Evolutionary conservation across 2,797 vertebrate species (phyloP).

Genomic region (Oreortyx pictus): DNA sequence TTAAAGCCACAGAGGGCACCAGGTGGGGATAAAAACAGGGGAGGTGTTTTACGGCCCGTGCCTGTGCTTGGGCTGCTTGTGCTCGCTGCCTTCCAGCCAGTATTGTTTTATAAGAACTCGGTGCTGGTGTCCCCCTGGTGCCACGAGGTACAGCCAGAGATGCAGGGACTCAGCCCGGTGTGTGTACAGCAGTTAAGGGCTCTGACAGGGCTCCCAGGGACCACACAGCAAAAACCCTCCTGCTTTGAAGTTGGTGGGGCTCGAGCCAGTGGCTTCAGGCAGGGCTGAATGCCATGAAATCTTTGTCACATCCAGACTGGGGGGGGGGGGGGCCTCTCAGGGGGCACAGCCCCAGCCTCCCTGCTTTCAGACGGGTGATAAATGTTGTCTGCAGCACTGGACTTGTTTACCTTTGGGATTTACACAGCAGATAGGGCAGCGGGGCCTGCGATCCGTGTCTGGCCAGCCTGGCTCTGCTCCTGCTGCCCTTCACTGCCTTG

Average conservation of each 20-base stretch:
- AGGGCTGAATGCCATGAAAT: neutral
- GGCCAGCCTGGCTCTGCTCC: neutral
- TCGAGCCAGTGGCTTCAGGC: accelerated
- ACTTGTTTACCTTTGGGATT: conserved; percentile 70
- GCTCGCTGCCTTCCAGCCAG: neutral
- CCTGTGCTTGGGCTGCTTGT: neutral
- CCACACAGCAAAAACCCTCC: neutral
- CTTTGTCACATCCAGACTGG: neutral
- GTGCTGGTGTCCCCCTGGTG: accelerated
- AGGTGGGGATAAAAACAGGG: neutral
- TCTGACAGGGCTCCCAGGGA: neutral
- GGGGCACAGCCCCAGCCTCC: neutral
- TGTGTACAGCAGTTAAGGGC: neutral
- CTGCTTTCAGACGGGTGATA: conserved; percentile 62
- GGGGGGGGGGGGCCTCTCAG: neutral
- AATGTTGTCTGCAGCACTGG: conserved; percentile 59
- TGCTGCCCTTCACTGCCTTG: neutral
- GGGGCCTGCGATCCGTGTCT: neutral
- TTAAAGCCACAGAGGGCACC: conserved; percentile 37
- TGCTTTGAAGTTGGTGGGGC: neutral
- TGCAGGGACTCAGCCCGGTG: accelerated
- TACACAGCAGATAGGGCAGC: conserved; percentile 17
- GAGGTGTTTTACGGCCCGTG: neutral
- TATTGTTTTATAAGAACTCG: neutral
- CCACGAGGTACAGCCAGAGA: accelerated